Conservation (phyloP, 2,888 invertebrate genomes). For the Teinopalpus imperialis region DNA sequence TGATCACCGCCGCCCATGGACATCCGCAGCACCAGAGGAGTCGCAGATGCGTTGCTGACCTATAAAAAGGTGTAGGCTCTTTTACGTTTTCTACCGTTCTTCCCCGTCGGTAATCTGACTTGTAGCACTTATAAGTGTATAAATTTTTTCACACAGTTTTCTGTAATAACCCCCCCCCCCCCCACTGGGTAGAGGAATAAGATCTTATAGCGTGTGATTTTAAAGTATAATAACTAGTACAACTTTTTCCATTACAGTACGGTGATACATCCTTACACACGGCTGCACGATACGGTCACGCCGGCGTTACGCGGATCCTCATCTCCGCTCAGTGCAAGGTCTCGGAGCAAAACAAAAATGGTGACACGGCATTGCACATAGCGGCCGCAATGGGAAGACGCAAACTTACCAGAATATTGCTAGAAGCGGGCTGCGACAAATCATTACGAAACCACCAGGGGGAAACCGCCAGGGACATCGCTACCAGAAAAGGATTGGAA, state of each 20-base stretch:
- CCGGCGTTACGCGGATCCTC: slow-evolving; percentile 96
- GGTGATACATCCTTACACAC: slow-evolving; percentile 97
- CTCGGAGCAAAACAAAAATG: slow-evolving; percentile 96
- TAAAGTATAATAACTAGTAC: no score
- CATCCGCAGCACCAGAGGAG: no score
- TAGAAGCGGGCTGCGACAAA: slow-evolving; percentile 91
- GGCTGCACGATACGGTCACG: slow-evolving; percentile 97
- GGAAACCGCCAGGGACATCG: slow-evolving; percentile 95
- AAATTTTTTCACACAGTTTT: no score
- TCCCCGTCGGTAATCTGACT: no score
- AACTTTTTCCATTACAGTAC: slow-evolving; percentile 86
- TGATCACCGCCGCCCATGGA: no score
- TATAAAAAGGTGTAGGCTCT: no score
- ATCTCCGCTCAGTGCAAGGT: slow-evolving; percentile 94
- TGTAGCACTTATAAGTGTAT: no score
- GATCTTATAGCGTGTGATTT: no score
- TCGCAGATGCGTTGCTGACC: no score
- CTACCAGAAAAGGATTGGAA: slow-evolving; percentile 90
- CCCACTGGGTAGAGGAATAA: no score
- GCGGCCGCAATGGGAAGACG: slow-evolving; percentile 96
- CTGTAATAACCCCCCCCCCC: no score
- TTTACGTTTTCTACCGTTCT: no score
- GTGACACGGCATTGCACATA: slow-evolving; percentile 96
- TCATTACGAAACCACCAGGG: slow-evolving; percentile 89
- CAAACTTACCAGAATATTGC: slow-evolving; percentile 93